A percentile compares a stretch with the other conserved stretches of the same genome.
Conservation (phyloP, 2,888 invertebrate genomes). For the Orthosia incerta region DNA sequence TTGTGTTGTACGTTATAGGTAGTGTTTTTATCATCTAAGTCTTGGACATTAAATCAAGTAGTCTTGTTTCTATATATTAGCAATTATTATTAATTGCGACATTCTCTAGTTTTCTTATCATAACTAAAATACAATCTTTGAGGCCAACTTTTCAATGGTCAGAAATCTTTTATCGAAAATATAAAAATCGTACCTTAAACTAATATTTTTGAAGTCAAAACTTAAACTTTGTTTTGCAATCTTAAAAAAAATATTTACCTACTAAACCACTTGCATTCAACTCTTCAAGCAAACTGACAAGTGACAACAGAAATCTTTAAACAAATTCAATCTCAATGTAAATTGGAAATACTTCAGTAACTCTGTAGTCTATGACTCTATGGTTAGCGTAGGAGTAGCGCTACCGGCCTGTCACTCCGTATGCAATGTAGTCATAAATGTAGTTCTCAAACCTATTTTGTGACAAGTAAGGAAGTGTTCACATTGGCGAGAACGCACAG, state of each 20-base stretch:
- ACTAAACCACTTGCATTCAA: not conserved
- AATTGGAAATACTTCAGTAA: slow-evolving; percentile 42
- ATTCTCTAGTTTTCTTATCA: not conserved
- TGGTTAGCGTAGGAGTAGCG: slow-evolving; percentile 53
- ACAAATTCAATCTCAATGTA: slow-evolving; percentile 33
- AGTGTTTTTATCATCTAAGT: not conserved
- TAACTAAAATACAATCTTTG: no score
- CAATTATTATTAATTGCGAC: not conserved
- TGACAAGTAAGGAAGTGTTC: slow-evolving; percentile 20
- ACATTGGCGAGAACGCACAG: slow-evolving; percentile 3
- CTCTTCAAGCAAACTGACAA: slow-evolving; percentile 4
- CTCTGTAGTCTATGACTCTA: slow-evolving; percentile 22
- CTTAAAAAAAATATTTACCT: not conserved
- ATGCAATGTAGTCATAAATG: slow-evolving; percentile 50
- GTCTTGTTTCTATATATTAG: not conserved
- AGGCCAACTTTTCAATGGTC: no score
- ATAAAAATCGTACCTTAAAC: no score
- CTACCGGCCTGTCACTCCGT: slow-evolving; percentile 57
- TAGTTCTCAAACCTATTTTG: slow-evolving; percentile 39
- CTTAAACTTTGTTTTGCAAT: not conserved
- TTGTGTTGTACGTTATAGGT: not conserved
- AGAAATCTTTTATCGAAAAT: no score
- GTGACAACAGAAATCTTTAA: slow-evolving; percentile 6
- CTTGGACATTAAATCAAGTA: not conserved
- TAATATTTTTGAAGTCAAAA: not conserved